Conservation (phyloP, 1,140 invertebrate genomes). For the Hetaerina americana region DNA sequence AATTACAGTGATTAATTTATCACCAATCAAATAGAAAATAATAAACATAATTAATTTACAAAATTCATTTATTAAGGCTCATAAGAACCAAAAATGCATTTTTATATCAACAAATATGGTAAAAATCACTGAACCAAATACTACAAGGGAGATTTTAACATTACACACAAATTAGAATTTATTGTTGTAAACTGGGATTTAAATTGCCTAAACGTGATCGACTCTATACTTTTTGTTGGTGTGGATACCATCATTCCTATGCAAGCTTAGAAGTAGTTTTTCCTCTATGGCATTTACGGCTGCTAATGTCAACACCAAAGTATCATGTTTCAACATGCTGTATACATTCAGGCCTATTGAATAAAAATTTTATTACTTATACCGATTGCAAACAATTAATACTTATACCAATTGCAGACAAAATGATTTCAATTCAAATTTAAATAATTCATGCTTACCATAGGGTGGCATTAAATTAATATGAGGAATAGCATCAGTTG, state of each 20-base stretch:
- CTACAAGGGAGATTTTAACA: too few species aligned
- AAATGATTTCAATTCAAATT: neutral
- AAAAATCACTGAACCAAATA: too few species aligned
- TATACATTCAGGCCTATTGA: conserved; percentile 52
- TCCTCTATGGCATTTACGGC: conserved; percentile 80
- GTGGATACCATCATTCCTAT: conserved; percentile 42
- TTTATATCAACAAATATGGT: too few species aligned
- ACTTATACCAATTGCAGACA: conserved; percentile 8
- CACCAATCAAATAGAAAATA: too few species aligned
- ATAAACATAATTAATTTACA: too few species aligned
- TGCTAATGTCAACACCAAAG: conserved; percentile 72
- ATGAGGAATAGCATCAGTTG: conserved; percentile 58
- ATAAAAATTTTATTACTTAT: conserved; percentile 14
- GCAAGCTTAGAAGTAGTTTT: conserved; percentile 62
- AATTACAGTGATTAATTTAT: too few species aligned
- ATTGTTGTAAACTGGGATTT: too few species aligned
- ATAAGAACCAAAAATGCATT: too few species aligned
- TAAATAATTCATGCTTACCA: conserved; percentile 36
- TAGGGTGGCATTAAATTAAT: conserved; percentile 94
- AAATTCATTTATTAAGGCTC: too few species aligned
- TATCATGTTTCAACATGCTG: conserved; percentile 91
- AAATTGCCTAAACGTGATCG: too few species aligned
- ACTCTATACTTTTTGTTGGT: conserved; percentile 36
- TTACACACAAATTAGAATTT: too few species aligned
- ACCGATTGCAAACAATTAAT: neutral